Evolutionary conservation across 2,888 invertebrate genomes (phyloP).

Genomic region (Laspeyria flexula): DNA sequence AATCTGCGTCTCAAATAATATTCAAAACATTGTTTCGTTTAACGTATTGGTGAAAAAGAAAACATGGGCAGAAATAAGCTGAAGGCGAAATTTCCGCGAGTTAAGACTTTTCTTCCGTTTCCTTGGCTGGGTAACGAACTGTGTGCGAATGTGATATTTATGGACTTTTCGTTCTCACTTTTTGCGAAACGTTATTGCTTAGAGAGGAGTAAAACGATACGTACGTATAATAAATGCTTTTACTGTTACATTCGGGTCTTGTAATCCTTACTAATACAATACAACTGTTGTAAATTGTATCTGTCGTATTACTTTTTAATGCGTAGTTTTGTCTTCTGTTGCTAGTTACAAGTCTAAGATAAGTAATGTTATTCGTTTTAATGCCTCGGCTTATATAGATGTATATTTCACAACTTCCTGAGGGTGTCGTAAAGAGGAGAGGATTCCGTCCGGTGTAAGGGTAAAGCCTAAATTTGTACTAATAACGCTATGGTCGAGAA

Average conservation of each 20-base stretch:
- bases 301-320: conserved; percentile 30
- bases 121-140: conserved; percentile 57
- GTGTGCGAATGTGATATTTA: conserved; percentile 57
- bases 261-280: conserved; percentile 23
- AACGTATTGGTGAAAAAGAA: conserved; percentile 35
- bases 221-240: conserved; percentile 40
- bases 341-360: background rate
- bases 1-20: conserved; percentile 4
- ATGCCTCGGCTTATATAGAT: background rate
- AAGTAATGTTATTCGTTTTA: background rate
- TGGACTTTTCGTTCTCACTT: conserved; percentile 50
- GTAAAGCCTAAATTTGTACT: conserved; percentile 5
- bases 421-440: conserved; percentile 5
- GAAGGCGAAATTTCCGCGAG: conserved; percentile 40
- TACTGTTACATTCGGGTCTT: conserved; percentile 40
- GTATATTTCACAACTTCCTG: background rate
- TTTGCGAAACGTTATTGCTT: conserved; percentile 52
- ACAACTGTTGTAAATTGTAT: conserved; percentile 25
- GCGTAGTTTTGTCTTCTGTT: background rate
- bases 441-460: background rate
- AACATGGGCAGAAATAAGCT: conserved; percentile 34
- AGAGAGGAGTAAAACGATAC: conserved; percentile 40
- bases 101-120: conserved; percentile 49
- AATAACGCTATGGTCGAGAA: background rate
- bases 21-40: conserved; percentile 14